A percentile compares a stretch with the other conserved stretches of the same genome.
Evolutionary conservation across 2,113 vertebrate genomes (phyloP).

Genomic region (Mormoops blainvillei): DNA sequence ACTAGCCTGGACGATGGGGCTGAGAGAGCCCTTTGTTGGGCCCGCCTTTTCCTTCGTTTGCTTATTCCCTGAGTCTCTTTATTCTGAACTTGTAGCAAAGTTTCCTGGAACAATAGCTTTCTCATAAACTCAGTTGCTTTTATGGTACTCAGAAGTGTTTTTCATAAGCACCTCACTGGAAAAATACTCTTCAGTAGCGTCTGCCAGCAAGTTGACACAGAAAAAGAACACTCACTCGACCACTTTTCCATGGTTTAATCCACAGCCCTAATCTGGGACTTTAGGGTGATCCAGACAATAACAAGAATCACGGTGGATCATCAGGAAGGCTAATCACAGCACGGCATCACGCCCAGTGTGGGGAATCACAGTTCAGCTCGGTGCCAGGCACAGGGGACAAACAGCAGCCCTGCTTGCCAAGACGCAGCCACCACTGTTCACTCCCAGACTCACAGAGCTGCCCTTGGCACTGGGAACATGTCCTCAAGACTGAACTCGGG

Average conservation of each 20-base stretch:
- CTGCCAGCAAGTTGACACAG: not conserved
- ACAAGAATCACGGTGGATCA: rapidly evolving
- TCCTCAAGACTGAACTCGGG: not conserved
- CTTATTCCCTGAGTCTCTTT: not conserved
- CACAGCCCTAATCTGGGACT: not conserved
- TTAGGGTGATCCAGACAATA: not conserved
- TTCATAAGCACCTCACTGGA: constrained; percentile 20
- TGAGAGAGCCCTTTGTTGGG: not conserved
- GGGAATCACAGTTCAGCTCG: not conserved
- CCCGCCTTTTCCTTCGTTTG: not conserved
- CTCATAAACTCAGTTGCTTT: not conserved
- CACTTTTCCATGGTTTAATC: constrained; percentile 1
- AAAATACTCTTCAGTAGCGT: constrained; percentile 7
- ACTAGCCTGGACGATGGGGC: not conserved
- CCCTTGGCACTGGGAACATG: not conserved
- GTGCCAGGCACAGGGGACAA: constrained; percentile 33
- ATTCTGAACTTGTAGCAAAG: not conserved
- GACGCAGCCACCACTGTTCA: rapidly evolving
- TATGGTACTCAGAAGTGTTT: constrained; percentile 26
- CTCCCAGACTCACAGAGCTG: not conserved
- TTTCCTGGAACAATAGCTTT: not conserved
- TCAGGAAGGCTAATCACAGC: not conserved
- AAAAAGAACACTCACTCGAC: not conserved
- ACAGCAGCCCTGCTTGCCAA: not conserved
- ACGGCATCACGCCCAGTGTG: not conserved